These are phyloP conservation scores for Tachysurus vachellii DNA, from an alignment of 2,113 vertebrate genomes.

Conservation along the genomic window DNA sequence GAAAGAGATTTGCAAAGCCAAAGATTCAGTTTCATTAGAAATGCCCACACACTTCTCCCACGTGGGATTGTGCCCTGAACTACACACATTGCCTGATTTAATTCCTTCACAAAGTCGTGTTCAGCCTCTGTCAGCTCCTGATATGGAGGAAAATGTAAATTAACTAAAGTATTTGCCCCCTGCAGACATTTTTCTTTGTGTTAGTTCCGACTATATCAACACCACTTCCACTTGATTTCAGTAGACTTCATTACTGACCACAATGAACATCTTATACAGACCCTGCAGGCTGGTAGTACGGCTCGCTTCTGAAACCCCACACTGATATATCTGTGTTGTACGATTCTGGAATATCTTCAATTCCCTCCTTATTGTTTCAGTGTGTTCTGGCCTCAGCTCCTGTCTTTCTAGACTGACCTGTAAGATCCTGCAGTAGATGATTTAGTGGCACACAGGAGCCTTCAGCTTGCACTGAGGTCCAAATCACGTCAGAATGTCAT, in stretches of 20 bases:
- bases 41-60: background rate
- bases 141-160: background rate
- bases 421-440: background rate
- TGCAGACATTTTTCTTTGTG: background rate
- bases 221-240: background rate
- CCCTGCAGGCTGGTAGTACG: too few relatives aligned
- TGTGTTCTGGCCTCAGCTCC: background rate
- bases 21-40: background rate
- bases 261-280: too few relatives aligned
- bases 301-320: too few relatives aligned
- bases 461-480: background rate
- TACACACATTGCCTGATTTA: background rate
- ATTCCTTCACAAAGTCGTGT: background rate
- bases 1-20: background rate
- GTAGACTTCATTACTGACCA: too few relatives aligned
- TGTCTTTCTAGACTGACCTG: background rate
- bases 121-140: background rate
- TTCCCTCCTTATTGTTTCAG: too few relatives aligned
- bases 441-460: background rate
- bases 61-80: background rate
- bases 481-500: background rate
- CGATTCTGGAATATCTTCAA: too few relatives aligned
- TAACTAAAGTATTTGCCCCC: background rate
- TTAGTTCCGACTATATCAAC: background rate
- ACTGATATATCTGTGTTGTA: too few relatives aligned